phyloP scores from a whole-genome alignment of 2,888 invertebrate genomes.

The Pachycephus smyrnensis region DNA sequence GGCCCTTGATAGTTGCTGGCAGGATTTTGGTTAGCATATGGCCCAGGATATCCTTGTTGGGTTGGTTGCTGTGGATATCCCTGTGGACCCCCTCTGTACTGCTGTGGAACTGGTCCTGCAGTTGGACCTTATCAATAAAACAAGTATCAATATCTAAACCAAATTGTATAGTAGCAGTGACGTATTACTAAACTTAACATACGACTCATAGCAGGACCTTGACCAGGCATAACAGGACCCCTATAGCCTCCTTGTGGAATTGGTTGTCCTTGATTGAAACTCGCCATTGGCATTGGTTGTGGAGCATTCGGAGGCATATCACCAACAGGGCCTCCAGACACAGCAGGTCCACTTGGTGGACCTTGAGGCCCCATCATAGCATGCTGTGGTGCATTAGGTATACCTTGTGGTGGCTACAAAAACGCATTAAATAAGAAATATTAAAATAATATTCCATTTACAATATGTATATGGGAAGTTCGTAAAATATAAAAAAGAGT shows the following conservation, averaged over 20 bases:
- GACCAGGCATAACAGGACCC: slow-evolving; percentile 72
- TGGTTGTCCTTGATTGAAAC: slow-evolving; percentile 63
- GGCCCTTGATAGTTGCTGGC: slow-evolving; percentile 76
- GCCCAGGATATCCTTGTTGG: slow-evolving; percentile 72
- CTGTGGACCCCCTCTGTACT: slow-evolving; percentile 68
- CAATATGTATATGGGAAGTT: not conserved
- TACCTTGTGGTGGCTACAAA: slow-evolving; percentile 72
- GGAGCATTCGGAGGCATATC: slow-evolving; percentile 63
- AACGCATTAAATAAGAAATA: slow-evolving; percentile 17
- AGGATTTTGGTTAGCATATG: slow-evolving; percentile 71
- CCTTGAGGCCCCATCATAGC: slow-evolving; percentile 66
- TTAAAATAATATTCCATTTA: not conserved
- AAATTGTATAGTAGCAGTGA: not conserved
- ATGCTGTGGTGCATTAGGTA: slow-evolving; percentile 66
- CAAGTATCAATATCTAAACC: not conserved
- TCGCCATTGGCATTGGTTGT: slow-evolving; percentile 62
- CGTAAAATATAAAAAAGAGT: slow-evolving; percentile 9
- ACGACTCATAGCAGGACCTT: slow-evolving; percentile 68
- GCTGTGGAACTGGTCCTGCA: slow-evolving; percentile 71
- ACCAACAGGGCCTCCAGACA: slow-evolving; percentile 57
- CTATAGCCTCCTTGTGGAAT: slow-evolving; percentile 67
- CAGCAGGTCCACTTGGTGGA: slow-evolving; percentile 61
- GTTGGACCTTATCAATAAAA: slow-evolving; percentile 64
- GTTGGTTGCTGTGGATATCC: slow-evolving; percentile 78
- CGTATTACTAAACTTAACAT: not conserved